Evolutionary conservation across 2,888 invertebrate species (phyloP).

Genomic region (Tillus elongatus): DNA sequence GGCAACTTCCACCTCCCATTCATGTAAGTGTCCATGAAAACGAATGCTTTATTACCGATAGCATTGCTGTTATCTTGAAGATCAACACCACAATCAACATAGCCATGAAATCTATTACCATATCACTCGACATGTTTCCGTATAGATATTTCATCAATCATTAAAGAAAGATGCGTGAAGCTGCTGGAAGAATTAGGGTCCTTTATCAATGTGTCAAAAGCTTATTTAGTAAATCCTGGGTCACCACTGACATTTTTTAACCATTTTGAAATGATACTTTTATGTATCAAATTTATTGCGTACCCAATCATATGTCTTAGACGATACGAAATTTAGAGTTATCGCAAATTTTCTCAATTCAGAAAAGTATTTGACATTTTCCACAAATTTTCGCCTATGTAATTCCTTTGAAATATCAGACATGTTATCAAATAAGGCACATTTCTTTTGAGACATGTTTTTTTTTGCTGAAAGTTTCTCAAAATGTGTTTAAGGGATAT

Average conservation of each 20-base stretch:
- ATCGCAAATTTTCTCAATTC: constrained; percentile 18
- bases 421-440: constrained; percentile 10
- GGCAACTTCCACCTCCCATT: constrained; percentile 27
- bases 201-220: constrained; percentile 20
- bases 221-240: constrained; percentile 23
- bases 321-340: constrained; percentile 20
- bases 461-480: constrained; percentile 9
- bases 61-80: constrained; percentile 4
- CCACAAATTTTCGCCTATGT: constrained; percentile 7
- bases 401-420: constrained; percentile 9
- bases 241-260: constrained; percentile 18
- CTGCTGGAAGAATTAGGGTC: constrained; percentile 7
- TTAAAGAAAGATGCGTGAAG: constrained; percentile 18
- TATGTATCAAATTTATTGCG: constrained; percentile 13
- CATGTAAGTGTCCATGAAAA: background rate
- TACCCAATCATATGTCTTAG: constrained; percentile 7
- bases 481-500: no score
- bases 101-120: constrained; percentile 1
- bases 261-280: constrained; percentile 20
- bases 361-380: constrained; percentile 14
- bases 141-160: constrained; percentile 27
- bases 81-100: constrained; percentile 1
- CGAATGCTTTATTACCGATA: constrained; percentile 5
- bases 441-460: constrained; percentile 6
- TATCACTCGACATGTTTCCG: constrained; percentile 2